These are phyloP conservation scores for Sphaerolaimus hirsutus DNA, from an alignment of 2,888 invertebrate genomes.

Conservation along the genomic window DNA sequence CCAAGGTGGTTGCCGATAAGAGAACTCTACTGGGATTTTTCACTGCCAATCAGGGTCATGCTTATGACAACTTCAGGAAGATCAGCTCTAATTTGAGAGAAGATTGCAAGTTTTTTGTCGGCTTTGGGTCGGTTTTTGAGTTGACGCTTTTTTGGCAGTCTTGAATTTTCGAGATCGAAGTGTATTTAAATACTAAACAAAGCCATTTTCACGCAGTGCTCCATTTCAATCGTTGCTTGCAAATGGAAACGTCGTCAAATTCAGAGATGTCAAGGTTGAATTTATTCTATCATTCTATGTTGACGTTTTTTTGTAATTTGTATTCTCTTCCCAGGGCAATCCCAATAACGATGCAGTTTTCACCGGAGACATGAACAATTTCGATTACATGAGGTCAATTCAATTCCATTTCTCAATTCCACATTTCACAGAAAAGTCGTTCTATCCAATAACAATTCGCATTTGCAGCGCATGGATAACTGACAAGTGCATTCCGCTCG, in stretches of 20 bases:
- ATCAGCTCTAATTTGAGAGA: conserved; percentile 69
- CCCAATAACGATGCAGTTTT: conserved; percentile 5
- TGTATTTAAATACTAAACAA: too few species aligned
- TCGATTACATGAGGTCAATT: conserved; percentile 13
- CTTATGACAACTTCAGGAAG: conserved; percentile 52
- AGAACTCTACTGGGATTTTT: conserved; percentile 36
- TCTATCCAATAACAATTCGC: too few species aligned
- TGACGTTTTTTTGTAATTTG: too few species aligned
- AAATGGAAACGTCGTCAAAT: too few species aligned
- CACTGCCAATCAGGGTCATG: conserved; percentile 43
- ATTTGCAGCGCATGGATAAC: conserved; percentile 56
- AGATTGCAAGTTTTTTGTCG: conserved; percentile 77
- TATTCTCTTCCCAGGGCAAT: conserved; percentile 5
- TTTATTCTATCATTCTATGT: too few species aligned
- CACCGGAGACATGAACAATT: conserved; percentile 10
- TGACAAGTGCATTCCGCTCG: conserved; percentile 78
- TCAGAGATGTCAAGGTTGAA: too few species aligned
- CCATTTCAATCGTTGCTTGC: too few species aligned
- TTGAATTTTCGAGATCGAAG: too few species aligned
- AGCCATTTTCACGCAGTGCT: too few species aligned
- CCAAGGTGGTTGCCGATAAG: conserved; percentile 40
- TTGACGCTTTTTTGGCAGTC: too few species aligned
- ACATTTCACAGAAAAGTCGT: too few species aligned
- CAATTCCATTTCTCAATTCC: conserved; percentile 4
- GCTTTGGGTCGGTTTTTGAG: conserved; percentile 48